These are phyloP conservation scores for Peromyscus leucopus DNA, from an alignment of 2,113 vertebrate species.

Conservation along the genomic window DNA sequence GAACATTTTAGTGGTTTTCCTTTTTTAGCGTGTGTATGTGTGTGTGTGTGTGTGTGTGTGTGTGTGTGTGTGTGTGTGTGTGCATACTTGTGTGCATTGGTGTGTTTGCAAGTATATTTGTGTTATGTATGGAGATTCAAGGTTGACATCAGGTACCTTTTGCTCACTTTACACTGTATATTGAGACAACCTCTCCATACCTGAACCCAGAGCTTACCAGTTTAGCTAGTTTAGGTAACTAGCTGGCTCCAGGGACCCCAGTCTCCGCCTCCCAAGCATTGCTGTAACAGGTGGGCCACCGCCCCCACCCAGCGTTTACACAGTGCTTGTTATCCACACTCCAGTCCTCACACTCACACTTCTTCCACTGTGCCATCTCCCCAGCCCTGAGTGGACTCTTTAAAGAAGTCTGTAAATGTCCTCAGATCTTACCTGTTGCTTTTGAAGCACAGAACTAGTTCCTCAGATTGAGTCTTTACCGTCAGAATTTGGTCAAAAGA, in stretches of 20 bases:
- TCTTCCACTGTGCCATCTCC: neutral
- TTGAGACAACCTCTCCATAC: neutral
- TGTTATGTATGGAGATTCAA: neutral
- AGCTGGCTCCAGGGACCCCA: neutral
- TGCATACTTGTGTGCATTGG: neutral
- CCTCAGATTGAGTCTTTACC: neutral
- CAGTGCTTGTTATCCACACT: accelerated
- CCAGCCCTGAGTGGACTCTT: neutral
- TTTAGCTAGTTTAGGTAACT: neutral
- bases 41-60: neutral
- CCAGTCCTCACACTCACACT: no score
- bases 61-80: no score
- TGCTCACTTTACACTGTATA: neutral
- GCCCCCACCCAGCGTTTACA: neutral
- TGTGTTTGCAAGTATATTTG: no score
- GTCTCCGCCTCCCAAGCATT: neutral
- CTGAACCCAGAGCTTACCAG: neutral
- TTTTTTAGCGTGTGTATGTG: neutral
- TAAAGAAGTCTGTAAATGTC: neutral
- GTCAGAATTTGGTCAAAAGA: constrained; percentile 45
- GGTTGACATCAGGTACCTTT: neutral
- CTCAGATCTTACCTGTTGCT: neutral
- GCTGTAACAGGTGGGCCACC: no score
- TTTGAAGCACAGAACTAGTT: neutral
- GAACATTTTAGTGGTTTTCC: constrained; percentile 26